A percentile compares a stretch with the other conserved stretches of the same genome.
Evolutionary conservation across 2,888 invertebrate genomes (phyloP).

Genomic region (Drosophila pseudotalamancana): DNA sequence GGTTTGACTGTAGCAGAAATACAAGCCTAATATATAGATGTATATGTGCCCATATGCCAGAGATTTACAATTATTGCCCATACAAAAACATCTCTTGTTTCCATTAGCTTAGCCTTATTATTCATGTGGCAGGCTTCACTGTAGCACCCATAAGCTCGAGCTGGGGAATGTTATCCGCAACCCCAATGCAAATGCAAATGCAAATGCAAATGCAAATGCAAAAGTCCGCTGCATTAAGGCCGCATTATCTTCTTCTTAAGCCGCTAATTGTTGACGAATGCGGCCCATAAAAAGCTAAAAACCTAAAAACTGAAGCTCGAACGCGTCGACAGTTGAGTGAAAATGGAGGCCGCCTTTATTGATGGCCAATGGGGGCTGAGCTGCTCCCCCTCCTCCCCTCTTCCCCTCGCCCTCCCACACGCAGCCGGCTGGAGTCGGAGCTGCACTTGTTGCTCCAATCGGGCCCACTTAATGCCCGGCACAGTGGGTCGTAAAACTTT

Average conservation of each 20-base stretch:
- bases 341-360: conserved; percentile 67
- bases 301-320: too few relatives aligned
- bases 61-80: too few relatives aligned
- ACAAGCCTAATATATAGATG: too few relatives aligned
- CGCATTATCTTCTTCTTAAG: conserved; percentile 45
- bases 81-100: too few relatives aligned
- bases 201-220: too few relatives aligned
- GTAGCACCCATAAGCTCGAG: too few relatives aligned
- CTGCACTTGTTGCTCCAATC: conserved; percentile 73
- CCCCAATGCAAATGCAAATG: too few relatives aligned
- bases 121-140: too few relatives aligned
- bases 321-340: conserved; percentile 50
- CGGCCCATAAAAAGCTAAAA: conserved; percentile 52
- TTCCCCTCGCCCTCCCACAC: not conserved
- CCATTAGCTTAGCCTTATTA: too few relatives aligned
- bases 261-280: conserved; percentile 67
- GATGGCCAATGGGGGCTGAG: conserved; percentile 40
- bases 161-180: conserved; percentile 13
- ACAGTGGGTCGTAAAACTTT: conserved; percentile 78
- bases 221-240: conserved; percentile 35
- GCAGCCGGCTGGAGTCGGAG: not conserved
- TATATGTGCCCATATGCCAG: too few relatives aligned
- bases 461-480: conserved; percentile 59
- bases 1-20: too few relatives aligned
- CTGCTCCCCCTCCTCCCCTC: not conserved